Percentiles rank a stretch among this genome's conserved stretches.
Evolutionary conservation across 1,140 invertebrate genomes (phyloP).

Genomic region (Penaeus japonicus): DNA sequence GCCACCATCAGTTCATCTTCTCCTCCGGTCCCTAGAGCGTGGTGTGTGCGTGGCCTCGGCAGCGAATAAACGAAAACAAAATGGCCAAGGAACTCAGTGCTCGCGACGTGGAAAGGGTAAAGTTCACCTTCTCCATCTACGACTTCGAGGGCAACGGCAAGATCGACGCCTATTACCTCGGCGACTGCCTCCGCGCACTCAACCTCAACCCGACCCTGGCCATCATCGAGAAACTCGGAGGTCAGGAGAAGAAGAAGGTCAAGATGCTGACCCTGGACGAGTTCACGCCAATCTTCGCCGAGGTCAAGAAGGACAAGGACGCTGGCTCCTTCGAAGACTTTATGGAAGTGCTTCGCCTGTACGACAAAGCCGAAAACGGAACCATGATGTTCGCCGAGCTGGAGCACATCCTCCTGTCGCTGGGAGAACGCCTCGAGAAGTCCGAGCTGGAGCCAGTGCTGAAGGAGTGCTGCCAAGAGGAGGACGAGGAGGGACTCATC

Average conservation of each 20-base stretch:
- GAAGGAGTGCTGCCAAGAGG: constrained; percentile 86
- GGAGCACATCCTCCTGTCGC: constrained; percentile 90
- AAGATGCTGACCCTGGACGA: constrained; percentile 89
- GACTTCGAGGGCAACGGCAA: constrained; percentile 82
- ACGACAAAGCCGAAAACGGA: constrained; percentile 98
- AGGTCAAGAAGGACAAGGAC: constrained; percentile 96
- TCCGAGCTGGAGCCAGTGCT: constrained; percentile 6
- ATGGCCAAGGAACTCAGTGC: constrained; percentile 61
- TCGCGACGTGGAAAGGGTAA: constrained; percentile 68
- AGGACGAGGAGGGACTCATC: constrained; percentile 94
- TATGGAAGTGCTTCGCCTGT: constrained; percentile 97
- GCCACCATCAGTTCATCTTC: no score
- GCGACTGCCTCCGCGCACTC: constrained; percentile 88
- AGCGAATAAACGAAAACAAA: no score
- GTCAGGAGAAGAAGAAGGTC: constrained; percentile 92
- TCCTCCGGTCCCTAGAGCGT: no score
- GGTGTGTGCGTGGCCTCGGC: no score
- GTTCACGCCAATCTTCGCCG: constrained; percentile 97
- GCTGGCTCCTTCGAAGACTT: constrained; percentile 97
- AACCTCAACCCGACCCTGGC: constrained; percentile 93
- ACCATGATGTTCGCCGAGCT: constrained; percentile 96
- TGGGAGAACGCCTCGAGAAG: constrained; percentile 64
- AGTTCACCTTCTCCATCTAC: constrained; percentile 88
- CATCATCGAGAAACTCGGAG: constrained; percentile 86
- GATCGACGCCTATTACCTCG: constrained; percentile 84